These are phyloP conservation scores for Mesaphorura yosii DNA, from an alignment of 1,140 invertebrate species.

Conservation along the genomic window DNA sequence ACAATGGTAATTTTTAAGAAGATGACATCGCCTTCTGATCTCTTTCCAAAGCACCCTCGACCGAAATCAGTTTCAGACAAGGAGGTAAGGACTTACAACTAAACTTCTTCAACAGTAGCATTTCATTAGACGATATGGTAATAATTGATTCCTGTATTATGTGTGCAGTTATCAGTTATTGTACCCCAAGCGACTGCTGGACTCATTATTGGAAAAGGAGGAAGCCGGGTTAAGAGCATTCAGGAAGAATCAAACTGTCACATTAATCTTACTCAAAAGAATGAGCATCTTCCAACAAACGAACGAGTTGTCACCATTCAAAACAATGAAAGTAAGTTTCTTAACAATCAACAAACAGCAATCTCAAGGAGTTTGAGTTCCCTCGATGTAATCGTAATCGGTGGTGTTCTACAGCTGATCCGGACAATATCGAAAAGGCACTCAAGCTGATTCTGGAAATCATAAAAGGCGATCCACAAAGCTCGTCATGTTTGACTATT, in stretches of 20 bases:
- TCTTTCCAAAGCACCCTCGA: constrained; percentile 30
- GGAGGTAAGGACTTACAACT: too few relatives aligned
- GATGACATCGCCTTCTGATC: constrained; percentile 31
- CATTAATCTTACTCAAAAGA: constrained; percentile 31
- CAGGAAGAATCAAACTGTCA: constrained; percentile 32
- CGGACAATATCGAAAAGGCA: constrained; percentile 29
- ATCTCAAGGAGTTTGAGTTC: neutral
- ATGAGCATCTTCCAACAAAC: constrained; percentile 30
- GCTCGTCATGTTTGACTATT: constrained; percentile 29
- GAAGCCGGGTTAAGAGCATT: constrained; percentile 30
- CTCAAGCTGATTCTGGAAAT: constrained; percentile 28
- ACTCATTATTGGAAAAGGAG: constrained; percentile 31
- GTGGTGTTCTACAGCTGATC: constrained; percentile 15
- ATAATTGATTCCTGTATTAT: neutral
- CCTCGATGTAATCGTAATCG: neutral
- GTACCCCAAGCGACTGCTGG: constrained; percentile 31
- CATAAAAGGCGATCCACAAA: constrained; percentile 21
- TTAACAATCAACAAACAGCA: neutral
- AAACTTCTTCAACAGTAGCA: too few relatives aligned
- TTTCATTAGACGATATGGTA: neutral
- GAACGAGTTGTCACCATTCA: constrained; percentile 32
- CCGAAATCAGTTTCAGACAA: constrained; percentile 30
- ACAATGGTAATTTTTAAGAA: constrained; percentile 31
- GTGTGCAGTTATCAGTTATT: constrained; percentile 28
- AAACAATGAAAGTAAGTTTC: constrained; percentile 30